Percentiles rank a stretch among this genome's conserved stretches.
Evolutionary conservation across 2,888 invertebrate species (phyloP).

Genomic region (Miltochrista miniata): DNA sequence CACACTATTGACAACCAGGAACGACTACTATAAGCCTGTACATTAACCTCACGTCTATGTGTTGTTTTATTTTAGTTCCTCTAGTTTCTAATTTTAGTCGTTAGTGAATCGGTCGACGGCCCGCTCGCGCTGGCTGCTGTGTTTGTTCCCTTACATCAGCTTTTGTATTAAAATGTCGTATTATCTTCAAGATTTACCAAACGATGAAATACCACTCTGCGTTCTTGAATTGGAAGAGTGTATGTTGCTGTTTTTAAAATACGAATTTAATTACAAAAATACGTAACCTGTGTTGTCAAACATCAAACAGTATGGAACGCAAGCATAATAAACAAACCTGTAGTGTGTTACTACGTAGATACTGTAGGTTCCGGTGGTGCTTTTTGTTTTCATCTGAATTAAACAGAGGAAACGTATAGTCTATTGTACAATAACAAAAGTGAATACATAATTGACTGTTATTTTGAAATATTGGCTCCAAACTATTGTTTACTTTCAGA

Average conservation of each 20-base stretch:
- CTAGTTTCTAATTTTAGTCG: slow-evolving; percentile 75
- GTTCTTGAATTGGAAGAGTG: slow-evolving; percentile 71
- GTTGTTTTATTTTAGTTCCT: slow-evolving; percentile 65
- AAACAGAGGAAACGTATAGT: background rate
- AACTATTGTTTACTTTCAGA: slow-evolving; percentile 45
- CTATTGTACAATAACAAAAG: background rate
- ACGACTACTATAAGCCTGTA: slow-evolving; percentile 17
- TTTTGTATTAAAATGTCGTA: slow-evolving; percentile 59
- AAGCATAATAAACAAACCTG: background rate
- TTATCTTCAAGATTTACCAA: slow-evolving; percentile 66
- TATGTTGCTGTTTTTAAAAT: slow-evolving; percentile 19
- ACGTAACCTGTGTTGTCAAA: background rate
- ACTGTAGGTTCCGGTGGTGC: background rate
- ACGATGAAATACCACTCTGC: slow-evolving; percentile 80
- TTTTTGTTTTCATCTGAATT: background rate
- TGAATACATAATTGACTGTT: background rate
- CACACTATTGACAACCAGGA: slow-evolving; percentile 18
- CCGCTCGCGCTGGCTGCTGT: slow-evolving; percentile 48
- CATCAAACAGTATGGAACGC: background rate
- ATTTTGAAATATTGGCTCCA: background rate
- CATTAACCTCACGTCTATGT: slow-evolving; percentile 39
- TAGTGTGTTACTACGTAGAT: background rate
- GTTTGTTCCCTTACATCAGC: slow-evolving; percentile 25
- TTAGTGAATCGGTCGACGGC: slow-evolving; percentile 46
- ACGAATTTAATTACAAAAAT: background rate